Evolutionary conservation across 2,113 vertebrate genomes (phyloP).

Genomic region (Naja naja): DNA sequence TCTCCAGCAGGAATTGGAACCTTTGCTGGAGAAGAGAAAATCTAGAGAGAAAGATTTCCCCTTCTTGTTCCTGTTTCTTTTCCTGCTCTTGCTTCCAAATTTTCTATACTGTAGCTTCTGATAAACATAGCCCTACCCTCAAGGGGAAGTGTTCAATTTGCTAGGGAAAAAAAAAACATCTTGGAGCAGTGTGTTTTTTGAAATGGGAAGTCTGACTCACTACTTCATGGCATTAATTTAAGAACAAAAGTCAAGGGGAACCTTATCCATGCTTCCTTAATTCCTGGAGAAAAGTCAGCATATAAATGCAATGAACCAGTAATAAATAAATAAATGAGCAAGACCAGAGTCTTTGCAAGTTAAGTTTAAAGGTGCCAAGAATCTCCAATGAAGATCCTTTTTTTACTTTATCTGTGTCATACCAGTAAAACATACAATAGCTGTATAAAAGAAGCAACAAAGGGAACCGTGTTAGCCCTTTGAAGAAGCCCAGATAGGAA

Average conservation of each 20-base stretch:
- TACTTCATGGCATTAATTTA: background rate
- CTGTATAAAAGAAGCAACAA: background rate
- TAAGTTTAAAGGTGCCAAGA: background rate
- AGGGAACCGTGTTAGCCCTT: background rate
- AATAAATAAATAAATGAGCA: background rate
- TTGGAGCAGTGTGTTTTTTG: background rate
- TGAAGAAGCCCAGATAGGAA: background rate
- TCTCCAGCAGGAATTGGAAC: background rate
- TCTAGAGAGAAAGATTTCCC: too few relatives aligned
- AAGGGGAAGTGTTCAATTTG: background rate
- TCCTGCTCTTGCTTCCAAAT: background rate
- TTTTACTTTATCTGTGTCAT: background rate
- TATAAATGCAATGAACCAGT: background rate
- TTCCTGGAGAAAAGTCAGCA: too few relatives aligned
- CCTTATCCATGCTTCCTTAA: background rate
- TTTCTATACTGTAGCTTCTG: background rate
- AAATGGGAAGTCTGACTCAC: background rate
- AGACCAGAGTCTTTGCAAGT: background rate
- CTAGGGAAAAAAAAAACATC: background rate
- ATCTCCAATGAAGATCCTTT: background rate
- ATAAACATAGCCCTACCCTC: background rate
- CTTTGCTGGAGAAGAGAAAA: too few relatives aligned
- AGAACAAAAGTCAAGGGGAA: background rate
- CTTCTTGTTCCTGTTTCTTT: too few relatives aligned
- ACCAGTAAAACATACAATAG: background rate